Conservation (phyloP, 2,888 invertebrate genomes). For the Scaptomyza cyrtandrae region DNA sequence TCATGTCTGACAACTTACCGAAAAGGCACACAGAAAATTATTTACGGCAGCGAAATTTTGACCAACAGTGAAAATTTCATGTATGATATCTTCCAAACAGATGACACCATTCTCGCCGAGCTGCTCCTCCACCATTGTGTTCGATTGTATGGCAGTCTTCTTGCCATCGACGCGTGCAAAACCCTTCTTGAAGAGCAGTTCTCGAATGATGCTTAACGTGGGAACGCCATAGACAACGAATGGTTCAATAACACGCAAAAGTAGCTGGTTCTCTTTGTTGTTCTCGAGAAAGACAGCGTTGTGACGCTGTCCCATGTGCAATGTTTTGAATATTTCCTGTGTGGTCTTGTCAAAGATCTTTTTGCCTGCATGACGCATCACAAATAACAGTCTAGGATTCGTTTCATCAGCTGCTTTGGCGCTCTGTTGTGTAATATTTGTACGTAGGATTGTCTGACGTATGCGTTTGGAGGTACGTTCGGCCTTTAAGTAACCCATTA, state of each 20-base stretch:
- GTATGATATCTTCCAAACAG: constrained; percentile 84
- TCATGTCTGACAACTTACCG: constrained; percentile 75
- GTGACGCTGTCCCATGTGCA: constrained; percentile 77
- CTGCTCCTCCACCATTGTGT: constrained; percentile 83
- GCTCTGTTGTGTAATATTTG: constrained; percentile 67
- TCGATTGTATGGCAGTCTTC: constrained; percentile 83
- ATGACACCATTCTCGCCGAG: constrained; percentile 83
- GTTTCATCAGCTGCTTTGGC: constrained; percentile 66
- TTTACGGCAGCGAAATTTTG: constrained; percentile 82
- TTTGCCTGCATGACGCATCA: constrained; percentile 83
- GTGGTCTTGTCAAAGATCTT: constrained; percentile 83
- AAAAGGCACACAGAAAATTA: constrained; percentile 81
- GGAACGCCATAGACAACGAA: constrained; percentile 84
- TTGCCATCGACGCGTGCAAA: constrained; percentile 82
- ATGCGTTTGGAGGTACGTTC: constrained; percentile 83
- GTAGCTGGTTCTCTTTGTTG: constrained; percentile 81
- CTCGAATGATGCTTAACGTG: constrained; percentile 81
- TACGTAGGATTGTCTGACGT: constrained; percentile 73
- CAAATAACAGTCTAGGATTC: constrained; percentile 81
- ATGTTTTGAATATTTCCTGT: constrained; percentile 74
- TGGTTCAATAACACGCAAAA: constrained; percentile 83
- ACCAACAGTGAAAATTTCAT: constrained; percentile 84
- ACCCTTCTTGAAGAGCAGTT: constrained; percentile 84
- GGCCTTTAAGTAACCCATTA: constrained; percentile 82
- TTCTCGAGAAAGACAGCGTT: constrained; percentile 83